Percentiles rank a stretch among this genome's conserved stretches.
Evolutionary conservation across 35 echinoderm and acorn worm genomes (phyloP).

Genomic region (Lytechinus variegatus): DNA sequence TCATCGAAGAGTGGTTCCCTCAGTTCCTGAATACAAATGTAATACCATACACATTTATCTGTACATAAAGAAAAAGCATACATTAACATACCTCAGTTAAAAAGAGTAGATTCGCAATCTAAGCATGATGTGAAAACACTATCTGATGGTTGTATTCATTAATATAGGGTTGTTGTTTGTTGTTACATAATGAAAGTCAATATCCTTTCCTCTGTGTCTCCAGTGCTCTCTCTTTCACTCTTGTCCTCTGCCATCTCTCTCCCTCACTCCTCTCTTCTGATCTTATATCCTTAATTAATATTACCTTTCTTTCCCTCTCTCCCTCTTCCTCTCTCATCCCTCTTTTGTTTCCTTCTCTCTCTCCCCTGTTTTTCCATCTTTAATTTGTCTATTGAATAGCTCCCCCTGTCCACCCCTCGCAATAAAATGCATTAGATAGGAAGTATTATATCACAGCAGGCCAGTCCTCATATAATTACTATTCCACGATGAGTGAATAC

Average conservation of each 20-base stretch:
- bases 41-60: too few relatives aligned
- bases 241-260: not conserved
- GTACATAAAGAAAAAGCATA: too few relatives aligned
- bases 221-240: not conserved
- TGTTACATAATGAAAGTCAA: not conserved
- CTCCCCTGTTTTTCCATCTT: not conserved
- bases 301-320: not conserved
- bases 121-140: not conserved
- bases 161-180: too few relatives aligned
- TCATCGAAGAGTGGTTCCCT: too few relatives aligned
- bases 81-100: too few relatives aligned
- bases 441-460: not conserved
- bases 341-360: not conserved
- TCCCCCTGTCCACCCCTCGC: not conserved
- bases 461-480: not conserved
- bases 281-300: not conserved
- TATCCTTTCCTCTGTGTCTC: not conserved
- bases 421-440: not conserved
- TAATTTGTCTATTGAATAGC: too few relatives aligned
- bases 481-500: not conserved
- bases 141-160: not conserved
- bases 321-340: not conserved
- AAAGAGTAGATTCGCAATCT: not conserved
- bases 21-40: too few relatives aligned
- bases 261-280: not conserved